Evolutionary conservation across 2,888 invertebrate species (phyloP), one percentile per base, ranked within the genome.

Genomic region (Chrysodeixis includens): DNA sequence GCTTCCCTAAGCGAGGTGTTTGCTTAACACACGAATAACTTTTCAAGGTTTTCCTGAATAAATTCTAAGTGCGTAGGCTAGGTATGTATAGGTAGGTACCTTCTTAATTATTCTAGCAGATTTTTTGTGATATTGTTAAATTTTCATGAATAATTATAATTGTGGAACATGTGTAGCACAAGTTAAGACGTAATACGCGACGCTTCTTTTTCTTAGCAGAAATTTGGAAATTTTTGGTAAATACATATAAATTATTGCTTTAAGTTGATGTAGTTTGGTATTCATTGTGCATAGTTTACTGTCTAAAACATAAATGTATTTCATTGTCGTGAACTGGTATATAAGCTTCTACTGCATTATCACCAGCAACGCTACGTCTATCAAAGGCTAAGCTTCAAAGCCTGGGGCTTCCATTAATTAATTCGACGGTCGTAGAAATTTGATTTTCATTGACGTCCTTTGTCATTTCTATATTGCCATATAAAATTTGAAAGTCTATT

Each of bases 341-440:
- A 5, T 49, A 49, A 49, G 18, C 46, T 16, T 49, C 20, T 49
- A 49, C 9, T 49, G 46, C 16, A 56, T 65, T 56, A 55, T 56
- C 32, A 57, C 12, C 55, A 51, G 30, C n/a, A 51, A 40, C 22
- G 52, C 58, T 52, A 56, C 55, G 49, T 46, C 54, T 66, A 71
- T 62, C 30, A 5, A 1, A 46, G 32, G 12, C 53, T 67, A 61
- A 71, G 61, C 63, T 18, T 53, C 26, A 53, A 63, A 63, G 62
- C 66, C 51, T 26, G 46, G 30, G 40, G 20, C 57, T n/a, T 56
- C 60, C 22, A 67, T 58, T 67, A 64, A 64, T 57, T 71, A 71
- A 58, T n/a, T 32, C 16, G 51, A 12, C 8, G 16, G 49, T 57
- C 35, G 46, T 51, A 16, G 35, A 40, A 51, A 55, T 55, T 22